A percentile compares a stretch with the other conserved stretches of the same genome.
Conservation (phyloP, 2,113 vertebrate species). For the Brachypodius melanocephalos region DNA sequence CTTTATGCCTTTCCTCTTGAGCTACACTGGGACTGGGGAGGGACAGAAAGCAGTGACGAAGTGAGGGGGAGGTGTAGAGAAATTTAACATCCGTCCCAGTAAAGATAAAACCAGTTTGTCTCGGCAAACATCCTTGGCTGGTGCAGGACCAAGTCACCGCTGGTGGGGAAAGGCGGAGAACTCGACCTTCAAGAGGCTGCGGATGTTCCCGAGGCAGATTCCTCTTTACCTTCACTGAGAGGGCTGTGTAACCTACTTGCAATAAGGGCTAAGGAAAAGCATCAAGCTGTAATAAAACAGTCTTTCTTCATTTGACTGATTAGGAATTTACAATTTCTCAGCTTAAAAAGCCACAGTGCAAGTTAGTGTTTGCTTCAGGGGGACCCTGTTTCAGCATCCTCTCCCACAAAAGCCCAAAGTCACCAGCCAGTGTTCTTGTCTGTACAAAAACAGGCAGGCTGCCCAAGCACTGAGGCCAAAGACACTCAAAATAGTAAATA, state of each 20-base stretch:
- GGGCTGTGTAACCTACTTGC: neutral
- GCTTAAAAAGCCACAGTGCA: conserved; percentile 2
- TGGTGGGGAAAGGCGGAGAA: neutral
- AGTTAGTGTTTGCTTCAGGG: neutral
- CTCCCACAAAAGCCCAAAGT: neutral
- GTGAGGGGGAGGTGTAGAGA: neutral
- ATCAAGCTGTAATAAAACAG: neutral
- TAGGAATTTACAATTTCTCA: neutral
- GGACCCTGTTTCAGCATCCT: neutral
- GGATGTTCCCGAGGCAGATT: neutral
- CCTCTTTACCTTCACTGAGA: neutral
- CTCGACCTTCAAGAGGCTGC: neutral
- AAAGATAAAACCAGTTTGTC: neutral
- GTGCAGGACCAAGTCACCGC: neutral
- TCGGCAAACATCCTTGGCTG: neutral
- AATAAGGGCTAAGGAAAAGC: neutral
- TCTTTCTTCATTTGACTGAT: neutral
- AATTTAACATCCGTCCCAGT: neutral
- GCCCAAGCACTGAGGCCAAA: neutral
- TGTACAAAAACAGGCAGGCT: neutral
- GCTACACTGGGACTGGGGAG: neutral
- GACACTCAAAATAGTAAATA: conserved; percentile 37
- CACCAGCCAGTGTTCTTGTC: neutral
- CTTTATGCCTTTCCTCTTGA: neutral
- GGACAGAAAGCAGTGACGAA: neutral